These are phyloP conservation scores for Thelaira solivaga DNA, from an alignment of 2,888 invertebrate species.

Conservation along the genomic window DNA sequence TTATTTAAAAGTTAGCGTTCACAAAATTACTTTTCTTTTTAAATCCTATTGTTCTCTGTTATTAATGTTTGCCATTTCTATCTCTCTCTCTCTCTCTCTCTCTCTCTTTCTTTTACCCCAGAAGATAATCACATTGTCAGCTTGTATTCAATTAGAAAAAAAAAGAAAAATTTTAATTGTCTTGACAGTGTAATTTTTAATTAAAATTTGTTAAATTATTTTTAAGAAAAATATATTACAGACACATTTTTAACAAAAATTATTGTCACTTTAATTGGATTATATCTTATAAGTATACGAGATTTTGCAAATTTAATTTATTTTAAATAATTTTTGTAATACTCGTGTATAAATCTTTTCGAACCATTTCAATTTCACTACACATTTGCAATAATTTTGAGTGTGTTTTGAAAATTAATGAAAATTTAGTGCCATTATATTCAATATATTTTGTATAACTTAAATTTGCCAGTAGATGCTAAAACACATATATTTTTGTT, in stretches of 20 bases:
- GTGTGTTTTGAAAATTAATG: too few relatives aligned
- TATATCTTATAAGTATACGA: not conserved
- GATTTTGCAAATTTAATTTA: constrained; percentile 14
- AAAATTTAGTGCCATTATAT: too few relatives aligned
- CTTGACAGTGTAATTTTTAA: not conserved
- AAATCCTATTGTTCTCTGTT: not conserved
- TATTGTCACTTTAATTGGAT: constrained; percentile 23
- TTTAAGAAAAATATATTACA: not conserved
- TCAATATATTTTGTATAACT: too few relatives aligned
- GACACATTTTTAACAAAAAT: not conserved
- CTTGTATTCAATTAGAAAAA: not conserved
- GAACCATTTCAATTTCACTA: too few relatives aligned
- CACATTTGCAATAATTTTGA: too few relatives aligned
- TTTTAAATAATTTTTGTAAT: constrained; percentile 16
- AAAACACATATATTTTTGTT: too few relatives aligned
- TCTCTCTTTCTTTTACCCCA: not conserved
- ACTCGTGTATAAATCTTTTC: too few relatives aligned
- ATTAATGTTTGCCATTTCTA: not conserved
- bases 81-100: not conserved
- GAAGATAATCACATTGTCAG: not conserved
- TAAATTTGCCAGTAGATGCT: too few relatives aligned
- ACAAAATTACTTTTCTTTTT: not conserved
- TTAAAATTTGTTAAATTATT: not conserved
- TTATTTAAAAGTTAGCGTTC: too few relatives aligned
- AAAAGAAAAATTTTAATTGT: too few relatives aligned